These are phyloP conservation scores for Acanthornis magna DNA, from an alignment of 2,797 vertebrate species.

Conservation along the genomic window DNA sequence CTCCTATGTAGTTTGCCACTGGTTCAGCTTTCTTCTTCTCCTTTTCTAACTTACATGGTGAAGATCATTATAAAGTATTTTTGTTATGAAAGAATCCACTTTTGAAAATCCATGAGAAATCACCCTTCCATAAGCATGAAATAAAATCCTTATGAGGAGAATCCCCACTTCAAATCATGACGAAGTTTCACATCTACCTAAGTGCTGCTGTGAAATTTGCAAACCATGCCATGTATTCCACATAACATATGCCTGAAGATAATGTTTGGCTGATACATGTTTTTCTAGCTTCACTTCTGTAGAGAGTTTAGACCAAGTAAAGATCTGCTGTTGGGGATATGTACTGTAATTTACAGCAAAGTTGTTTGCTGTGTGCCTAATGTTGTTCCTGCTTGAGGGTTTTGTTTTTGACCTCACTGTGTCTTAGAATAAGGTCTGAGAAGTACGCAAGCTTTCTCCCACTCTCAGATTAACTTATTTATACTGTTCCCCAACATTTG, in stretches of 20 bases:
- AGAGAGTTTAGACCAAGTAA: not conserved
- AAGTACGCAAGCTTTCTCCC: not conserved
- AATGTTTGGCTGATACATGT: not conserved
- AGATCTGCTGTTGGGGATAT: not conserved
- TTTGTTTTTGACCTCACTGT: not conserved
- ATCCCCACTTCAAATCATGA: not conserved
- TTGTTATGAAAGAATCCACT: not conserved
- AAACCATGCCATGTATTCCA: not conserved
- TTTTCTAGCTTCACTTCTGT: not conserved
- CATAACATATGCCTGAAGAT: not conserved
- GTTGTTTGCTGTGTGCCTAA: not conserved
- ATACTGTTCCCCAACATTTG: not conserved
- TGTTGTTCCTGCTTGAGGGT: not conserved
- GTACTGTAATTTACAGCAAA: not conserved
- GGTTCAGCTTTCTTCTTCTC: not conserved
- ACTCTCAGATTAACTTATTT: not conserved
- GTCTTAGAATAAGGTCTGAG: not conserved
- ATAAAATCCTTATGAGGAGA: not conserved
- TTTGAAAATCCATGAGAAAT: not conserved
- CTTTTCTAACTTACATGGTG: not conserved
- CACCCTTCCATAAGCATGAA: not conserved
- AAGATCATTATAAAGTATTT: not conserved
- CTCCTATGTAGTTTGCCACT: not conserved
- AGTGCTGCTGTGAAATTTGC: not conserved
- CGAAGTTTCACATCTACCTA: not conserved